These are phyloP conservation scores for Zaprionus africanus DNA, from an alignment of 1,140 invertebrate species.

Conservation along the genomic window DNA sequence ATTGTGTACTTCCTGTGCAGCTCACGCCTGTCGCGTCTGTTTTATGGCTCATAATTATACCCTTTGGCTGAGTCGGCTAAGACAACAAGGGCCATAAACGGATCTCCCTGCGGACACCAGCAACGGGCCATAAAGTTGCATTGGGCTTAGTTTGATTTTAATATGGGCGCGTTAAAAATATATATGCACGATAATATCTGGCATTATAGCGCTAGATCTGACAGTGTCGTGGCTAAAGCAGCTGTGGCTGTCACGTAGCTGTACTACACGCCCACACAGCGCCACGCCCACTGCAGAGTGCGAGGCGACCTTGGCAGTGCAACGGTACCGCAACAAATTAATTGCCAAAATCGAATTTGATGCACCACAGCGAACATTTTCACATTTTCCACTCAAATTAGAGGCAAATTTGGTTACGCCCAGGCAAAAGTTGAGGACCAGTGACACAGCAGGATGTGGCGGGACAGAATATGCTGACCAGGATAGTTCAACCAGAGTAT, in stretches of 20 bases:
- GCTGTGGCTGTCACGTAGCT: constrained; percentile 13
- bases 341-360: constrained; percentile 37
- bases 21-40: neutral
- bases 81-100: constrained; percentile 34
- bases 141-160: constrained; percentile 49
- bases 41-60: constrained; percentile 48
- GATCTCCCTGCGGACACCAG: constrained; percentile 15
- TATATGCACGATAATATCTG: neutral
- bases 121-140: constrained; percentile 32
- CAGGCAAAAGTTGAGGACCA: neutral
- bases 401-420: constrained; percentile 24
- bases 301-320: constrained; percentile 23
- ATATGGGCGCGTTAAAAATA: constrained; percentile 37
- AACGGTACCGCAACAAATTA: constrained; percentile 48
- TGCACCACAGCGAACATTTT: constrained; percentile 21
- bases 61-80: constrained; percentile 25
- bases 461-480: constrained; percentile 2
- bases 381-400: constrained; percentile 36
- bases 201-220: constrained; percentile 16
- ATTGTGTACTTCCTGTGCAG: neutral
- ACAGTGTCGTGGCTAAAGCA: neutral
- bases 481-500: neutral
- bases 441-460: constrained; percentile 28
- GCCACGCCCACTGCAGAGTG: constrained; percentile 8
- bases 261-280: neutral